These are phyloP conservation scores for Drosophila ustulata DNA, from an alignment of 2,888 invertebrate genomes.

Conservation along the genomic window DNA sequence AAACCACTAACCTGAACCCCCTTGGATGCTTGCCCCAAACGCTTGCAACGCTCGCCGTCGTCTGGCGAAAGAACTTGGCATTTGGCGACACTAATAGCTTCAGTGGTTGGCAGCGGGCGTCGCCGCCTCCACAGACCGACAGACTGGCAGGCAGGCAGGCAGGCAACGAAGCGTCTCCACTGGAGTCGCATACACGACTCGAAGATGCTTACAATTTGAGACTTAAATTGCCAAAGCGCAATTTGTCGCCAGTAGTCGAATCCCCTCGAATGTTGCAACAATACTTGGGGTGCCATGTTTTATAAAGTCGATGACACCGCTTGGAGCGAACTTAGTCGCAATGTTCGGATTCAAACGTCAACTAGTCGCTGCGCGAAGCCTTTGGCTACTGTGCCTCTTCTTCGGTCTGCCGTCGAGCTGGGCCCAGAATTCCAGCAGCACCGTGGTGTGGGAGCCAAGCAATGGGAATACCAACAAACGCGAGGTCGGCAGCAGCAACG, in stretches of 20 bases:
- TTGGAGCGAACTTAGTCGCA: constrained; percentile 67
- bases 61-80: constrained; percentile 67
- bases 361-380: constrained; percentile 37
- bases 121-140: constrained; percentile 3
- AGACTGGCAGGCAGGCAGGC: constrained; percentile 26
- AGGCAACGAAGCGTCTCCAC: constrained; percentile 44
- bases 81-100: constrained; percentile 81
- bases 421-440: constrained; percentile 51
- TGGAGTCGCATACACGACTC: background rate
- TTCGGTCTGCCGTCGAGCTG: constrained; percentile 14
- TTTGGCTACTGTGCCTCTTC: constrained; percentile 24
- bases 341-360: constrained; percentile 54
- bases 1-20: constrained; percentile 48
- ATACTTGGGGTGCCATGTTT: constrained; percentile 39
- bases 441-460: constrained; percentile 48
- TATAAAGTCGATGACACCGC: constrained; percentile 73
- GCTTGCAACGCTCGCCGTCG: constrained; percentile 5
- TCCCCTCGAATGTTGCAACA: constrained; percentile 38
- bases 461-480: constrained; percentile 42
- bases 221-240: constrained; percentile 79
- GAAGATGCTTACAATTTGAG: constrained; percentile 62
- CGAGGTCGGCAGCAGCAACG: constrained; percentile 34
- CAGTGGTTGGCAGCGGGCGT: constrained; percentile 39
- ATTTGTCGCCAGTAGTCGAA: constrained; percentile 72
- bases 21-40: constrained; percentile 12